A percentile compares a stretch with the other conserved stretches of the same genome.
phyloP scores from a whole-genome alignment of 2,113 vertebrate genomes.

The Otocyon megalotis region DNA sequence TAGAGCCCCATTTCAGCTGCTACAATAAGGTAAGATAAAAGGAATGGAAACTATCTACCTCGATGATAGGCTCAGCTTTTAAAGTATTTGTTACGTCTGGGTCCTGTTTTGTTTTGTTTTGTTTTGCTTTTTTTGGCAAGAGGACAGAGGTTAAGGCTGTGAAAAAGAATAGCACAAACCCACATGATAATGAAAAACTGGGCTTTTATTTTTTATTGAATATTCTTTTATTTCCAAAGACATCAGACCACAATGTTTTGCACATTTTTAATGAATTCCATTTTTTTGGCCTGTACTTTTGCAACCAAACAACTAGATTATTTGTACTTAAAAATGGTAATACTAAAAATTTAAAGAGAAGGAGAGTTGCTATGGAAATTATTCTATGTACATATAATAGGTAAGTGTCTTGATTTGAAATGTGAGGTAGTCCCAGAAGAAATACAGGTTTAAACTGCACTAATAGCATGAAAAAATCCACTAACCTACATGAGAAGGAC shows the following conservation, averaged over 20 bases:
- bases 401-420: neutral
- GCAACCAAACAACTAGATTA: conserved; percentile 20
- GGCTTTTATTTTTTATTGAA: conserved; percentile 41
- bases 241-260: neutral
- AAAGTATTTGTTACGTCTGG: conserved; percentile 21
- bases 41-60: conserved; percentile 11
- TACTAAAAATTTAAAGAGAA: conserved; percentile 5
- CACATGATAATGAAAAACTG: neutral
- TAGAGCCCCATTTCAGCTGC: conserved; percentile 25
- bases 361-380: neutral
- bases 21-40: conserved; percentile 58
- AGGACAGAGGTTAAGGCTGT: conserved; percentile 52
- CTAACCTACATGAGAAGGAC: neutral
- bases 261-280: conserved; percentile 38
- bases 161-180: neutral
- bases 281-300: neutral
- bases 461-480: neutral
- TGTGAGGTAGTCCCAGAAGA: neutral
- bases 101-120: neutral
- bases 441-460: neutral
- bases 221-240: conserved; percentile 50
- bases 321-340: conserved; percentile 39
- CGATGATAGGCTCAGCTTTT: conserved; percentile 24
- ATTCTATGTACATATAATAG: neutral
- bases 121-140: neutral